Conservation (phyloP, 2,888 invertebrate species). For the Notodonta dromedarius region DNA sequence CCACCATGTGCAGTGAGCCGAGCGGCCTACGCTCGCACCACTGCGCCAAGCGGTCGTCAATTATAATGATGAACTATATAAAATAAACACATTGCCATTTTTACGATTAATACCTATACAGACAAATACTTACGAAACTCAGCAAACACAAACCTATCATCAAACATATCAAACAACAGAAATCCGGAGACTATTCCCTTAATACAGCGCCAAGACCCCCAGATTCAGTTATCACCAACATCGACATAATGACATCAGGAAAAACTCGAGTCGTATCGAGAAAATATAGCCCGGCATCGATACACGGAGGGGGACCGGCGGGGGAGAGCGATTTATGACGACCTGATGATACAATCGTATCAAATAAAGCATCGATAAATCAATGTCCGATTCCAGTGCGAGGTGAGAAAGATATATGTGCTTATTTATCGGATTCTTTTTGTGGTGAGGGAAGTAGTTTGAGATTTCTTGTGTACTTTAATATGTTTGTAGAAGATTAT, state of each 20-base stretch:
- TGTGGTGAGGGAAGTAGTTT: slow-evolving; percentile 8
- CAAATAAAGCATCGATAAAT: slow-evolving; percentile 81
- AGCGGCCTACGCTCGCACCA: no score
- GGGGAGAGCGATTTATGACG: slow-evolving; percentile 76
- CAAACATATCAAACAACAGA: slow-evolving; percentile 32
- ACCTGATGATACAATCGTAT: slow-evolving; percentile 83
- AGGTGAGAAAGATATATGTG: slow-evolving; percentile 62
- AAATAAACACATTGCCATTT: no score
- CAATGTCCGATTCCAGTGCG: slow-evolving; percentile 73
- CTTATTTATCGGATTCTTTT: slow-evolving; percentile 35
- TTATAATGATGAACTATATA: no score
- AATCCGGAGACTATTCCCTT: slow-evolving; percentile 48
- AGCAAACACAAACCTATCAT: slow-evolving; percentile 17
- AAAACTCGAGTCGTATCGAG: slow-evolving; percentile 62
- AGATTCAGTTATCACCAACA: slow-evolving; percentile 74
- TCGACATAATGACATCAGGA: slow-evolving; percentile 77
- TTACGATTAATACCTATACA: no score
- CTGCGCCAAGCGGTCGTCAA: no score
- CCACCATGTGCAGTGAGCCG: no score
- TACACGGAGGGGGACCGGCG: slow-evolving; percentile 36
- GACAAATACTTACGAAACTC: slow-evolving; percentile 3
- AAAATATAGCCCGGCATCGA: slow-evolving; percentile 50
- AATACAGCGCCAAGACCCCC: slow-evolving; percentile 44
- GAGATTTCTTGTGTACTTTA: not conserved
- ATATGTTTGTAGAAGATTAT: not conserved